Evolutionary conservation across 2,113 vertebrate species (phyloP), one percentile per base, ranked within the genome.

Genomic region (Leptodactylus fuscus): DNA sequence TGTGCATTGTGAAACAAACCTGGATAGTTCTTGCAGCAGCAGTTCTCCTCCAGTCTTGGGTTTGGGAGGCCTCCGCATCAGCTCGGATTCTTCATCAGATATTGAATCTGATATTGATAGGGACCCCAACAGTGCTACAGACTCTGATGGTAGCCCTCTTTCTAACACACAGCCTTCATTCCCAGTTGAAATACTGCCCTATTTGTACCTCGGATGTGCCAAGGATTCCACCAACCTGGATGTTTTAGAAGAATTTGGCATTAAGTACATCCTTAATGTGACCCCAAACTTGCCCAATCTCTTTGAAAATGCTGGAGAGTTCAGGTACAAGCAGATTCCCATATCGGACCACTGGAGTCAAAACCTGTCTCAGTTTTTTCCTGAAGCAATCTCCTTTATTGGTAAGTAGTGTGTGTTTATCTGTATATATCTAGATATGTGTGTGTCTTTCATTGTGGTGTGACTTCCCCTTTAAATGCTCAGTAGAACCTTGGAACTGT

Each of bases 261-360:
- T 99, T 93, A 99, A 98, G 91, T 99, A 99, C 91, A 99, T 99
- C 91, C 93, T 99, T 91, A 99, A 99, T 89, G 98, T 99, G 83
- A 99, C 98, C 12, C 98, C 98, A 32, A 99, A 99, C 88, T 93
- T 99, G 89, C 98, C 98, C 85, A 99, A 99, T 91, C 96, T 98
- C 77, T 99, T 99, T 65, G 98, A 99, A 93, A 98, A 98, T 24
- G 97, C 97, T 0, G 97, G 98, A 1, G 96, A 98, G 90, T 99
- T 99, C 85, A 98, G 98, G 89, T 99, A 99, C 95, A 99, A 99
- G 90, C 98, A 99, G 93, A 99, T 99, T 89, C 98, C 98, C 5
- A 99, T 99, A 91, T 99, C 98, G 22, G 98, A 99, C 87, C 98
- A 99, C 93, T 99, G 98, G 98, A 99, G 98, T 94, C 98, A 99